These are phyloP conservation scores for Tupiocoris notatus DNA, from an alignment of 2,888 invertebrate species.

Conservation along the genomic window DNA sequence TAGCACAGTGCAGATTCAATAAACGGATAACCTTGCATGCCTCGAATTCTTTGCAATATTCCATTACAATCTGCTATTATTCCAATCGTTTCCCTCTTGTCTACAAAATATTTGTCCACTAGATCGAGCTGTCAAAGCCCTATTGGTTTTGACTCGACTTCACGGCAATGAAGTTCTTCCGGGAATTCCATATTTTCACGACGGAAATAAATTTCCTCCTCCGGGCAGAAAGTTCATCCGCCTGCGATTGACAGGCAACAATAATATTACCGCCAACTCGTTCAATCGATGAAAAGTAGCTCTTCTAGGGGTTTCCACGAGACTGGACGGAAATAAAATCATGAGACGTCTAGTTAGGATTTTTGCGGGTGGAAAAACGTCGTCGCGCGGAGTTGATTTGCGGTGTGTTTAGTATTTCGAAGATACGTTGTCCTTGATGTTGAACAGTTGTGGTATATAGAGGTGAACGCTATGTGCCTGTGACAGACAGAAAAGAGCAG, in stretches of 20 bases:
- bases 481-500: slow-evolving; percentile 29
- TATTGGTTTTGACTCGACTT: too few species aligned
- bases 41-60: too few species aligned
- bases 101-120: too few species aligned
- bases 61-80: too few species aligned
- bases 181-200: not conserved
- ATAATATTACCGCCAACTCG: slow-evolving; percentile 18
- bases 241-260: slow-evolving; percentile 11
- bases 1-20: too few species aligned
- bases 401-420: not conserved
- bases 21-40: too few species aligned
- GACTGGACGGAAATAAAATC: too few species aligned
- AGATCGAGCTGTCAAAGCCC: too few species aligned
- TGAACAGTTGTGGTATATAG: slow-evolving; percentile 1
- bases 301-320: too few species aligned
- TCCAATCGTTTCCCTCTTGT: too few species aligned
- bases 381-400: not conserved
- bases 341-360: too few species aligned
- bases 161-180: not conserved
- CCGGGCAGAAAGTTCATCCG: not conserved
- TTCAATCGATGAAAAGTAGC: not conserved
- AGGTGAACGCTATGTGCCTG: slow-evolving; percentile 11
- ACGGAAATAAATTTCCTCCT: not conserved
- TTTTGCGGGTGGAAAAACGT: too few species aligned
- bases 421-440: not conserved